Percentiles rank a stretch among this genome's conserved stretches.
phyloP scores from a whole-genome alignment of 2,888 invertebrate species.

The Lypha dubia region DNA sequence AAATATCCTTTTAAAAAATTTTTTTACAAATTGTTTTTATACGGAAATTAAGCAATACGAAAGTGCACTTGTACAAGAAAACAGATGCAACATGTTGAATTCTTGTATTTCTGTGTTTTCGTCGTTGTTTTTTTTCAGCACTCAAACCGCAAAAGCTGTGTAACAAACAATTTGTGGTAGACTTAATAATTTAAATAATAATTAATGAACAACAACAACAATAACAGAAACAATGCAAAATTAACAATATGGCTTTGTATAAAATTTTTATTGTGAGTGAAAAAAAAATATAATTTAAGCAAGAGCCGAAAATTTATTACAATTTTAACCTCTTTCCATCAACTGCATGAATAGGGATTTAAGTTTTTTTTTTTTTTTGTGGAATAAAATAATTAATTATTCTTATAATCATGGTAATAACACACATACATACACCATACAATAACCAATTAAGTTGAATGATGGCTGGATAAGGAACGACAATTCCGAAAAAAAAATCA shows the following conservation, averaged over 20 bases:
- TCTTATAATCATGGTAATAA: constrained; percentile 13
- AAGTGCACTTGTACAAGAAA: constrained; percentile 20
- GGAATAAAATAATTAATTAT: constrained; percentile 49
- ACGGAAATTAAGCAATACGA: constrained; percentile 29
- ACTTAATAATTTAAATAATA: constrained; percentile 43
- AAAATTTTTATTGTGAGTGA: constrained; percentile 34
- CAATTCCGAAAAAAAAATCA: neutral
- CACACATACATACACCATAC: neutral
- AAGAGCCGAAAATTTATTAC: constrained; percentile 15
- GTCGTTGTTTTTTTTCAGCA: neutral
- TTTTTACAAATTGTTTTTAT: neutral
- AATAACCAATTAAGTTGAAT: neutral
- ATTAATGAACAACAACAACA: constrained; percentile 19
- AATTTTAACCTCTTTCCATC: constrained; percentile 35
- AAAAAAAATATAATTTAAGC: constrained; percentile 29
- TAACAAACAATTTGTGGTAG: constrained; percentile 61
- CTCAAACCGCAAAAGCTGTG: constrained; percentile 63
- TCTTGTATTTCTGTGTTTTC: constrained; percentile 31
- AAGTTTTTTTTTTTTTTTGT: neutral
- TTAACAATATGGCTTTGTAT: constrained; percentile 26
- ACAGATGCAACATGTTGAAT: constrained; percentile 55
- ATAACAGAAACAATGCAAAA: neutral
- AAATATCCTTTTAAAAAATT: constrained; percentile 33
- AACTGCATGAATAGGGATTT: constrained; percentile 1
- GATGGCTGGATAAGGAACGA: neutral